Conservation (phyloP, 2,797 vertebrate genomes). For the Limnodromus scolopaceus region DNA sequence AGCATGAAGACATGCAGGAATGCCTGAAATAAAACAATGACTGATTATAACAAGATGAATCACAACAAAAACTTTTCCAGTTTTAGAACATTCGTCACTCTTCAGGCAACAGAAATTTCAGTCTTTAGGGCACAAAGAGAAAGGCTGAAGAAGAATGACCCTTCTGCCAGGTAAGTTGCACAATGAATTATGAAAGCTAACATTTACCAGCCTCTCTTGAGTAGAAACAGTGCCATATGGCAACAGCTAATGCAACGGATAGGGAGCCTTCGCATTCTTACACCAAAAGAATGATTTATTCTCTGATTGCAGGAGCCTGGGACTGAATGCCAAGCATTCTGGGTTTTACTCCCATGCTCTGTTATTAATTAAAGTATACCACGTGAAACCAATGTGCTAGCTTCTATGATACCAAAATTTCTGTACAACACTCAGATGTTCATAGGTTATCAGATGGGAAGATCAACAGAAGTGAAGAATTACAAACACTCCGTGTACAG, state of each 20-base stretch:
- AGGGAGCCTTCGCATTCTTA: slow-evolving; percentile 32
- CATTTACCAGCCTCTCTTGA: slow-evolving; percentile 42
- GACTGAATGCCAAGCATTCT: slow-evolving; percentile 45
- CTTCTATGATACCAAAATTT: not conserved
- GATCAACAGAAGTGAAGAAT: not conserved
- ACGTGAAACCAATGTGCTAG: not conserved
- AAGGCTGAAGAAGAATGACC: slow-evolving; percentile 19
- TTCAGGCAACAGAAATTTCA: slow-evolving; percentile 9
- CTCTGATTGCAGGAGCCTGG: slow-evolving; percentile 20
- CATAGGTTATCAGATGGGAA: slow-evolving; percentile 25
- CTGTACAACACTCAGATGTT: not conserved
- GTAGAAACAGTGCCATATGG: slow-evolving; percentile 59
- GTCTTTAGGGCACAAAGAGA: not conserved
- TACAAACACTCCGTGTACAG: not conserved
- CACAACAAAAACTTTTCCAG: not conserved
- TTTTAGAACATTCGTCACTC: slow-evolving; percentile 5
- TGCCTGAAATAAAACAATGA: slow-evolving; percentile 30
- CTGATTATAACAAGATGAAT: slow-evolving; percentile 41
- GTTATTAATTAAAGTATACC: slow-evolving; percentile 46
- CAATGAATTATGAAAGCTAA: slow-evolving; percentile 48
- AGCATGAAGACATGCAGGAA: slow-evolving; percentile 30
- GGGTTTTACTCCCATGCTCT: slow-evolving; percentile 24
- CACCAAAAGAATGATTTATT: slow-evolving; percentile 49
- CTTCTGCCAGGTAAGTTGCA: slow-evolving; percentile 54
- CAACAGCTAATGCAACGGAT: slow-evolving; percentile 45